A percentile compares a stretch with the other conserved stretches of the same genome.
phyloP scores from a whole-genome alignment of 2,113 vertebrate species.

The Petromus typicus region DNA sequence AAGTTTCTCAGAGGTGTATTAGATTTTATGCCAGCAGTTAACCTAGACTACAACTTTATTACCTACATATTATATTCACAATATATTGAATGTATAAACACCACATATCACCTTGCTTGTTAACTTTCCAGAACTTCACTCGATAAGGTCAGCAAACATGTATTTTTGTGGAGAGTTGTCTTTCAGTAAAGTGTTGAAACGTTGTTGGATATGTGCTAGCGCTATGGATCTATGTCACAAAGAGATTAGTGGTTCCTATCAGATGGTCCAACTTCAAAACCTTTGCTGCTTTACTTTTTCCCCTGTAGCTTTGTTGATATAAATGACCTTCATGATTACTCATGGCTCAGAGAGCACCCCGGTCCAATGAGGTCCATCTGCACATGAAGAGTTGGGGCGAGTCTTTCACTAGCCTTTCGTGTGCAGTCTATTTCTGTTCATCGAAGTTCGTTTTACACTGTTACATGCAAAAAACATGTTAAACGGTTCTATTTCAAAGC shows the following conservation, averaged over 20 bases:
- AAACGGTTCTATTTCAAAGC: constrained; percentile 65
- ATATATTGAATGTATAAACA: neutral
- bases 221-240: neutral
- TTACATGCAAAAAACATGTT: constrained; percentile 64
- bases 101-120: neutral
- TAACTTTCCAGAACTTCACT: constrained; percentile 52
- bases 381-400: neutral
- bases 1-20: neutral
- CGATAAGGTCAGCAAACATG: constrained; percentile 19
- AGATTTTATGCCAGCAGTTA: neutral
- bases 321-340: constrained; percentile 60
- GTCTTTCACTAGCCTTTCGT: constrained; percentile 52
- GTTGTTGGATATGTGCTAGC: neutral
- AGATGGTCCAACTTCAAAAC: constrained; percentile 30
- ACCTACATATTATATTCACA: neutral
- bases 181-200: neutral
- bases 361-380: constrained; percentile 42
- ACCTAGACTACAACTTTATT: constrained; percentile 33
- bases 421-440: constrained; percentile 57
- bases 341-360: neutral
- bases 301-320: constrained; percentile 10
- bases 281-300: constrained; percentile 30
- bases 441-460: constrained; percentile 59
- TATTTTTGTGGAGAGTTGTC: constrained; percentile 46
- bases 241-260: constrained; percentile 2